phyloP scores from a whole-genome alignment of 2,888 invertebrate species.

The Caradrina kadenii region DNA sequence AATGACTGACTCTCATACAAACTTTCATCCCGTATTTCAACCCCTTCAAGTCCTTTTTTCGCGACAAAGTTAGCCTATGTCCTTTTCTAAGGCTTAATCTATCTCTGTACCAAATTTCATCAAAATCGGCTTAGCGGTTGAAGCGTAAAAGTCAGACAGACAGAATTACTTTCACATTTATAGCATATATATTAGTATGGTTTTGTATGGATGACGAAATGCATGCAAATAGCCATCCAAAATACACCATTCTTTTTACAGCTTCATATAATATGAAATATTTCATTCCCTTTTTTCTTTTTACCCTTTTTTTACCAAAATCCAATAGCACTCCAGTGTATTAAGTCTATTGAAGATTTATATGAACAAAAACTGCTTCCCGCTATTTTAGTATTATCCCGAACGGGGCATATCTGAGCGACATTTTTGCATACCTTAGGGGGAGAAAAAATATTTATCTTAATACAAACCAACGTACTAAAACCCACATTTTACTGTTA shows the following conservation, averaged over 20 bases:
- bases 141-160: too few species aligned
- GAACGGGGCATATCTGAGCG: constrained; percentile 79
- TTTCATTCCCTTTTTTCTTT: constrained; percentile 49
- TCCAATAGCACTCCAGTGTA: constrained; percentile 82
- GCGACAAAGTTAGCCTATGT: too few species aligned
- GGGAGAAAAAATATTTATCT: constrained; percentile 84
- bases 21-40: too few species aligned
- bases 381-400: constrained; percentile 79
- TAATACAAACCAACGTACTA: constrained; percentile 67
- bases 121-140: too few species aligned
- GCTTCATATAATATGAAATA: constrained; percentile 47
- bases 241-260: constrained; percentile 38
- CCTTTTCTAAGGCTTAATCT: too few species aligned
- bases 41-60: too few species aligned
- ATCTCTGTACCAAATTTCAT: too few species aligned
- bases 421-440: constrained; percentile 88
- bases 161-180: too few species aligned
- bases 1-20: too few species aligned
- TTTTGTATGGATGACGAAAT: constrained; percentile 1
- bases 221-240: constrained; percentile 21
- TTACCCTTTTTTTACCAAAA: constrained; percentile 65
- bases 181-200: too few species aligned
- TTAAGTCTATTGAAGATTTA: constrained; percentile 88
- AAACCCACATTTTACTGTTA: constrained; percentile 54
- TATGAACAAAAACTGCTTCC: constrained; percentile 80